These are phyloP conservation scores for Pammene aurita DNA, from an alignment of 2,888 invertebrate genomes.

Conservation along the genomic window DNA sequence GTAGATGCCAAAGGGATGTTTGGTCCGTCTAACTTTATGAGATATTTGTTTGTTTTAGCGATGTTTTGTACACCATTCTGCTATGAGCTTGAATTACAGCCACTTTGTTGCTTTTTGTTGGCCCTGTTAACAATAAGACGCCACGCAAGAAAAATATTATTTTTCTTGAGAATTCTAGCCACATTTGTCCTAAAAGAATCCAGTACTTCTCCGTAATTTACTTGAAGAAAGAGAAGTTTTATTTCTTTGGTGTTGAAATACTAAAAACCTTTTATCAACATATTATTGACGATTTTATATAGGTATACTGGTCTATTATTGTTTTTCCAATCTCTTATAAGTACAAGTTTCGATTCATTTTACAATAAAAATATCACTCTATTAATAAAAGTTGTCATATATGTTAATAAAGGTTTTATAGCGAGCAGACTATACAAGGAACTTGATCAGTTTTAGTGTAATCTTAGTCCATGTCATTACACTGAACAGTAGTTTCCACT, in stretches of 20 bases:
- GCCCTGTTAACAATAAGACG: slow-evolving; percentile 43
- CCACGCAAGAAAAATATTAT: slow-evolving; percentile 34
- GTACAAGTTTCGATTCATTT: background rate
- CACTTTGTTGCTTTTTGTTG: slow-evolving; percentile 60
- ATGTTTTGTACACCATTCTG: slow-evolving; percentile 67
- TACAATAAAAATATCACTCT: background rate
- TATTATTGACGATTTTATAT: background rate
- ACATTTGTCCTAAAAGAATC: slow-evolving; percentile 13
- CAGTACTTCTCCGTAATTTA: slow-evolving; percentile 14
- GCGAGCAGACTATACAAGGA: slow-evolving; percentile 12
- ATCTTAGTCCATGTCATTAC: slow-evolving; percentile 21
- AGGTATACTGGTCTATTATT: background rate
- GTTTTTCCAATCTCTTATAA: background rate
- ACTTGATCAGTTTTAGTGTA: slow-evolving; percentile 6
- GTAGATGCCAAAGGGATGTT: slow-evolving; percentile 67
- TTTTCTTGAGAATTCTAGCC: slow-evolving; percentile 18
- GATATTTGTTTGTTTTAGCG: slow-evolving; percentile 71
- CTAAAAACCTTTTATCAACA: background rate
- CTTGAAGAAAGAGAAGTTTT: background rate
- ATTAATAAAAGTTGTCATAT: background rate
- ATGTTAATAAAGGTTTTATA: background rate
- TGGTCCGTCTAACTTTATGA: slow-evolving; percentile 77
- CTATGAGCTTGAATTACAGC: slow-evolving; percentile 65
- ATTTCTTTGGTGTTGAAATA: background rate
- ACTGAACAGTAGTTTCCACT: slow-evolving; percentile 42